These are phyloP conservation scores for Sylvia atricapilla DNA, from an alignment of 2,113 vertebrate species.

Conservation along the genomic window DNA sequence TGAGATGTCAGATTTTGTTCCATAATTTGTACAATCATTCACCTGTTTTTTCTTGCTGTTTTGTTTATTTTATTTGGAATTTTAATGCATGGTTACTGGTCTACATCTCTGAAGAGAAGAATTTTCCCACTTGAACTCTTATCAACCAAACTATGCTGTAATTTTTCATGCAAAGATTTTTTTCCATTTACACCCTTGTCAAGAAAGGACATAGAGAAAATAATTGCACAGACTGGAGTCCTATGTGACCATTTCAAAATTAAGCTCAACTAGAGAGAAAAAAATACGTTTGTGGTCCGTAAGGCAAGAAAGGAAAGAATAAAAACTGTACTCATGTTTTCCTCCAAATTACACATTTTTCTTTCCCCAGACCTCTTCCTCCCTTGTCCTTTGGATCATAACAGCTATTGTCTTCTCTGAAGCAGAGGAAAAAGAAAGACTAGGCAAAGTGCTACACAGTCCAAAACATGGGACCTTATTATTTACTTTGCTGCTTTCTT, in stretches of 20 bases:
- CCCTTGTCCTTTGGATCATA: background rate
- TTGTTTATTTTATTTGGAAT: background rate
- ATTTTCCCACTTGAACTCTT: background rate
- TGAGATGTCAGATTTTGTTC: background rate
- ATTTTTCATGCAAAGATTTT: background rate
- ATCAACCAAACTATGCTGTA: background rate
- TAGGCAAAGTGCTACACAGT: background rate
- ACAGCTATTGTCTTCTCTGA: background rate
- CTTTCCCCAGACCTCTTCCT: background rate
- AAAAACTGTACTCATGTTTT: background rate
- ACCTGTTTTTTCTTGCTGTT: background rate
- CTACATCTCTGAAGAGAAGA: background rate
- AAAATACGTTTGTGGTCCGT: background rate
- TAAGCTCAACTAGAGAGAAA: background rate
- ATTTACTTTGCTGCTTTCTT: background rate
- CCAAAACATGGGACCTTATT: background rate
- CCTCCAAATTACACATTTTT: background rate
- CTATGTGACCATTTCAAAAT: background rate
- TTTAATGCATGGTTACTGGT: background rate
- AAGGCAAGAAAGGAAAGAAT: background rate
- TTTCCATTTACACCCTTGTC: fast-evolving
- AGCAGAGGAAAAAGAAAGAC: background rate
- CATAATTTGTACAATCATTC: background rate
- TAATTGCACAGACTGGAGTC: background rate
- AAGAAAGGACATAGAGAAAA: background rate